Evolutionary conservation across 1,140 invertebrate species (phyloP), one percentile per base, ranked within the genome.

Genomic region (Brachionus asplanchnoidis): DNA sequence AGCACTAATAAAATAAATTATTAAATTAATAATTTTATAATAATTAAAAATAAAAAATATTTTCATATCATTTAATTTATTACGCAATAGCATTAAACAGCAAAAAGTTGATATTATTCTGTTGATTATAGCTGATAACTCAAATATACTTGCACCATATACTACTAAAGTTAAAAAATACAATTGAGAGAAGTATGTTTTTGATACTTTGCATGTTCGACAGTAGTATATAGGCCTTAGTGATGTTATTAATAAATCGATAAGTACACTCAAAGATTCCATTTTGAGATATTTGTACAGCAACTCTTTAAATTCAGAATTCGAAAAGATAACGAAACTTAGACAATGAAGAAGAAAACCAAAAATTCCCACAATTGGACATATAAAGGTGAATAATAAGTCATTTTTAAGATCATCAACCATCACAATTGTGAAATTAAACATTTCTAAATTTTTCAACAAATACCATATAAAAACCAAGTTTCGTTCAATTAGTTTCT

Each of bases 241-340:
- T 0, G 68, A 40, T 73, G 68, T 73, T 11, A 73, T 73, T 9
- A 73, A 17, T 6, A 73, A 20, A 42, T 73, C 68, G 4, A 73
- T 23, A n/a, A 73, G 12, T 11, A 73, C 36, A 73, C 32, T 73
- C n/a, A 73, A 73, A 40, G 68, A 73, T 20, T 73, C 68, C 68
- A 73, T 73, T 73, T 73, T 73, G 32, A 73, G 32, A 42, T 73
- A 73, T 42, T 73, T 73, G 68, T 73, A 73, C 12, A 73, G 17
- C 32, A 73, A n/a, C 17, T 73, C 68, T 46, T 73, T 73, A 8
- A 73, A 73, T 8, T 73, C 68, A 17, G 32, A 11, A 20, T 73
- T 42, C 9, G 68, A 73, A 73, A 73, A 73, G 0, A 73, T 17
- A 2, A 40, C 9, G 23, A 73, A 73, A 42, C 68, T 73, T 1